Percentiles rank a stretch among this genome's conserved stretches.
These are phyloP conservation scores for Herpetotheres cachinnans DNA, from an alignment of 2,113 vertebrate genomes.

Conservation along the genomic window DNA sequence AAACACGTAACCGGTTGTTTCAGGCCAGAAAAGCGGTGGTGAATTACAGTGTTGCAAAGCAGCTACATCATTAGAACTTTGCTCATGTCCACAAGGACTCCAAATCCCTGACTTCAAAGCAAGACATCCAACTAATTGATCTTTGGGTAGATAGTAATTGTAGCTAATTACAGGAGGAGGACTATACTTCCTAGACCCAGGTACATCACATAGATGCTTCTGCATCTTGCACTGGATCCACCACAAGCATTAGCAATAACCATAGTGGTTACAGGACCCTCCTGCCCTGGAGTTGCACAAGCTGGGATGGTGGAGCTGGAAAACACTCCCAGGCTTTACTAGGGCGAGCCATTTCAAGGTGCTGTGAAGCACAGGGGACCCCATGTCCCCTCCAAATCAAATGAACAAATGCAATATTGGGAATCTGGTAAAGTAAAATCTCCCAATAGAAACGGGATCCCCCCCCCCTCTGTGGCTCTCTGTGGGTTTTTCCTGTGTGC, in stretches of 20 bases:
- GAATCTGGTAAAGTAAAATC: neutral
- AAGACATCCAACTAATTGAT: neutral
- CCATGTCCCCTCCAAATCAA: fast-evolving
- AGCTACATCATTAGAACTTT: neutral
- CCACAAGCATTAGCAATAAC: fast-evolving
- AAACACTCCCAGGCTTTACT: neutral
- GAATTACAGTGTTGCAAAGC: neutral
- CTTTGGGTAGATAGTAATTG: neutral
- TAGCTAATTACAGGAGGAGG: neutral
- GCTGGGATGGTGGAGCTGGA: neutral
- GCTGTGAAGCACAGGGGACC: neutral
- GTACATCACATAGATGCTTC: fast-evolving
- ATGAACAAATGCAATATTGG: neutral
- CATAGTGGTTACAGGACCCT: fast-evolving
- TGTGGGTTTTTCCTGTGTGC: neutral
- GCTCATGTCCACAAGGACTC: neutral
- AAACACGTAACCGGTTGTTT: neutral
- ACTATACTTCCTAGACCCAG: neutral
- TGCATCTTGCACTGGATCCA: neutral
- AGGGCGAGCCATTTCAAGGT: neutral
- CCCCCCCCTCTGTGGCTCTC: neutral
- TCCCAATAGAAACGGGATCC: neutral
- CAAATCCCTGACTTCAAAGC: neutral
- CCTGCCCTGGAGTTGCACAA: neutral
- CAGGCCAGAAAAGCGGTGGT: neutral